phyloP scores from a whole-genome alignment of 23 tunicate genomes.

The Ascidia mentula region DNA sequence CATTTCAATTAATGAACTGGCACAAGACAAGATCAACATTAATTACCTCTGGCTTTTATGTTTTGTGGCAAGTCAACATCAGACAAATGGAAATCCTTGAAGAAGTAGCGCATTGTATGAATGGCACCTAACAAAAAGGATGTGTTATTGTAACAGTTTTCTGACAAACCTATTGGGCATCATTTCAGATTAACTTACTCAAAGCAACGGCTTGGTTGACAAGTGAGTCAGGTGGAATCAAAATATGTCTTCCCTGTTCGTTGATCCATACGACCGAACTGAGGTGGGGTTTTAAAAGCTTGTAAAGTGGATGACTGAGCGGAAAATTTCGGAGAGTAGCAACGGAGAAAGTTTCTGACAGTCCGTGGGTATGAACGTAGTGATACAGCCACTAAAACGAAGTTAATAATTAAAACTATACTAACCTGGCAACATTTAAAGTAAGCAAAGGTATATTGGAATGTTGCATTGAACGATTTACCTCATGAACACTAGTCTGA shows the following conservation, averaged over 20 bases:
- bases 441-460: too few relatives aligned
- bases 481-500: constrained; percentile 40
- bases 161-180: too few relatives aligned
- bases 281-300: constrained; percentile 31
- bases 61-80: background rate
- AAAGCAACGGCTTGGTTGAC: constrained; percentile 22
- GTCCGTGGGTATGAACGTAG: constrained; percentile 22
- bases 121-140: constrained; percentile 9
- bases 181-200: too few relatives aligned
- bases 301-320: constrained; percentile 38
- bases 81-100: background rate
- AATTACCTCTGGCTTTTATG: background rate
- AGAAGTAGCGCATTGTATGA: background rate
- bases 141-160: too few relatives aligned
- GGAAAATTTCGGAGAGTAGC: constrained; percentile 35
- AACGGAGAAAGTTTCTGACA: constrained; percentile 42
- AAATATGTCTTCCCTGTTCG: constrained; percentile 9
- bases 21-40: background rate
- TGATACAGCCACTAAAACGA: constrained; percentile 23
- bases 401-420: background rate
- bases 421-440: too few relatives aligned
- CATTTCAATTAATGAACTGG: too few relatives aligned
- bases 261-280: constrained; percentile 16
- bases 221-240: background rate
- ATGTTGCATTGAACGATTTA: constrained; percentile 3